Conservation (phyloP, 2,113 vertebrate genomes). For the Nestor notabilis region DNA sequence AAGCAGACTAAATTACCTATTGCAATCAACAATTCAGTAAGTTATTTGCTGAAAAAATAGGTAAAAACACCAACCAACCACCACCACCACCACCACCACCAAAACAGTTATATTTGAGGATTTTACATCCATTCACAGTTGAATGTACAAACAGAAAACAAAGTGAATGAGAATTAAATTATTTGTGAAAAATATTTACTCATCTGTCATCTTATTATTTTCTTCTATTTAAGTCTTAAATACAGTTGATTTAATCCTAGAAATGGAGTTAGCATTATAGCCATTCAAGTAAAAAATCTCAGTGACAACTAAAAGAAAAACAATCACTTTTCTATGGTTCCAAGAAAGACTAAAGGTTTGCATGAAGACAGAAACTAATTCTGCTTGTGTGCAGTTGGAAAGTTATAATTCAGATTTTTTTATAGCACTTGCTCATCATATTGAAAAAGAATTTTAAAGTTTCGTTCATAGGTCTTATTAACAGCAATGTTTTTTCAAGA, state of each 20-base stretch:
- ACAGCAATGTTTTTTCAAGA: not conserved
- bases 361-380: not conserved
- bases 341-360: slow-evolving; percentile 1
- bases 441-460: not conserved
- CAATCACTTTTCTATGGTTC: not conserved
- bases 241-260: not conserved
- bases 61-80: not conserved
- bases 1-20: not conserved
- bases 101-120: not conserved
- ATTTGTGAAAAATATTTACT: slow-evolving; percentile 10
- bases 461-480: not conserved
- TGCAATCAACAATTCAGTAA: not conserved
- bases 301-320: slow-evolving; percentile 27
- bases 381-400: not conserved
- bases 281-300: not conserved
- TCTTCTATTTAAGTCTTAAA: slow-evolving; percentile 11
- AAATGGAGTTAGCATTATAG: slow-evolving; percentile 18
- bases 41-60: not conserved
- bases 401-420: not conserved
- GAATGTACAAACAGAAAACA: not conserved
- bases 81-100: not conserved
- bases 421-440: not conserved
- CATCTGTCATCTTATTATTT: not conserved
- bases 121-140: not conserved
- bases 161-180: not conserved